Base-by-base conservation (phyloP, 2,888 invertebrate genomes). In the Noctua janthe region DNA sequence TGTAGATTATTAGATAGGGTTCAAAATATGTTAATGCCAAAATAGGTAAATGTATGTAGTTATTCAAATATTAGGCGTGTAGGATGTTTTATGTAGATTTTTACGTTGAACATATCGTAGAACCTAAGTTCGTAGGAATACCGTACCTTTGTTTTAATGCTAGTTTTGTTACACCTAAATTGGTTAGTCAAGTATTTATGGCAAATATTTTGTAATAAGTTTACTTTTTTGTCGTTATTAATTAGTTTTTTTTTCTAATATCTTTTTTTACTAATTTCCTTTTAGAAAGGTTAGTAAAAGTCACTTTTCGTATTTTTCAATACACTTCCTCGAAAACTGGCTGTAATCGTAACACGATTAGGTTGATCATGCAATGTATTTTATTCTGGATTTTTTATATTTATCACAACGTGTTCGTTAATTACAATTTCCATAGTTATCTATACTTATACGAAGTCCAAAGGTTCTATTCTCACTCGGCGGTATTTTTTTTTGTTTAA, bases 1-100 rank as follows among this genome's bases (percentile, higher is more conserved):
- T 80, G 96, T 97, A 59, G 96, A 97, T 91, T 97, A 97, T 89
- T 96, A 91, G 89, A 72, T 90, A 86, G 80, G 75, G 69, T 81
- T 80, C 47, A 69, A 94, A 90, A 81, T 54, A n/a, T 79, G 67
- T 85, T 79, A 81, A 88, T 87, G 88, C 89, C 90, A 91, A 91
- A 91, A 90, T 90, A 87, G 84, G 67, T 89, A 75, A 73, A 81
- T 47, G 66, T 78, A 73, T 74, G 80, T 86, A 84, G 81, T 70
- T 87, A 86, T 83, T 85, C n/a, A 79, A 82, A 82, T 85, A 78
- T 85, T 87, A 86, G 78, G 20, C 84, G 79, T 87, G 74, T 85
- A 81, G 78, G 78, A 73, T 81, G 83, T 81, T 87, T 80, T 80
- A 81, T 71, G 81, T 87, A 85, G 86, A 56, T 71, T 59, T 82